Evolutionary conservation across 1,140 invertebrate species (phyloP).

Genomic region (Pseudomyrmex gracilis): DNA sequence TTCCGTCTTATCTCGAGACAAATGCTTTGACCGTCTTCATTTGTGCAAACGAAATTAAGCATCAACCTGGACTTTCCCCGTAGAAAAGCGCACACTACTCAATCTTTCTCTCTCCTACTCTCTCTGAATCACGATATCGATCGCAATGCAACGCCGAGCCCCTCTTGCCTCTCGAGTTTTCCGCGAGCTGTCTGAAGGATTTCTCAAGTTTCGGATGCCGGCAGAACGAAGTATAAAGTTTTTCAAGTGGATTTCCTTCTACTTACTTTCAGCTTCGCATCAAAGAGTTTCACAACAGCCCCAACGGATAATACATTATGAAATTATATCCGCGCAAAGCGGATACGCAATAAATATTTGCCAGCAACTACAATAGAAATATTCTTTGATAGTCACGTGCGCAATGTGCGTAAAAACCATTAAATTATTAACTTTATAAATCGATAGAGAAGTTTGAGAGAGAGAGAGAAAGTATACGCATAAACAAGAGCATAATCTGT

Average conservation of each 20-base stretch:
- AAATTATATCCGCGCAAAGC: conserved; percentile 59
- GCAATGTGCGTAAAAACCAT: conserved; percentile 43
- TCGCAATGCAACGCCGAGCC: conserved; percentile 57
- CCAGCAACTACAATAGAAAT: conserved; percentile 46
- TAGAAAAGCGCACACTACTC: conserved; percentile 7
- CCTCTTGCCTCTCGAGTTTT: conserved; percentile 46
- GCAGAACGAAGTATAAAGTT: conserved; percentile 55
- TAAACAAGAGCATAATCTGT: conserved; percentile 13
- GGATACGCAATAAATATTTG: conserved; percentile 58
- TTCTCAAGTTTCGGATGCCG: conserved; percentile 53
- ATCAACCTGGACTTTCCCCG: conserved; percentile 46
- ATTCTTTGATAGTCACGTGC: conserved; percentile 11
- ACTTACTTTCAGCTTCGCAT: conserved; percentile 59
- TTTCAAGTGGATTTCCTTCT: conserved; percentile 59
- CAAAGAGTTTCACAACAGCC: conserved; percentile 47
- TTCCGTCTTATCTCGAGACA: conserved; percentile 54
- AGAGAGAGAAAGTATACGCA: neutral
- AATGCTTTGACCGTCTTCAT: conserved; percentile 49
- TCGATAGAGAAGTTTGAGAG: too few species aligned
- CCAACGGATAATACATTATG: conserved; percentile 51
- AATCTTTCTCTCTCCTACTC: too few species aligned
- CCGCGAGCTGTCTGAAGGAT: conserved; percentile 57
- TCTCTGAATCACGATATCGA: conserved; percentile 52
- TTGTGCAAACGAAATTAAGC: conserved; percentile 42
- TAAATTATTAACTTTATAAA: conserved; percentile 49